Evolutionary conservation across 1,140 invertebrate species (phyloP).

Genomic region (Drosophila nigromelanica): DNA sequence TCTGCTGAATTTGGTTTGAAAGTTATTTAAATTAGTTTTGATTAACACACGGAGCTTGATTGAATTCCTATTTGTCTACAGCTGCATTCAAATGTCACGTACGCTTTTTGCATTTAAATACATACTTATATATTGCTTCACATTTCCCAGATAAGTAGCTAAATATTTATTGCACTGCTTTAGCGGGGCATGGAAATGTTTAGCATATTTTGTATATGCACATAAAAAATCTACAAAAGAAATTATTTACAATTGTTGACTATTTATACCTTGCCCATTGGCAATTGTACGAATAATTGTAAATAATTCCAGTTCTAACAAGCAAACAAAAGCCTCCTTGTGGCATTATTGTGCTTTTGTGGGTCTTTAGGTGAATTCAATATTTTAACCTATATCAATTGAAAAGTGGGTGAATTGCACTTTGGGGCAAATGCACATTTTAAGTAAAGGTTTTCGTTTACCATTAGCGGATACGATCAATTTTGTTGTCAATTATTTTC

Average conservation of each 20-base stretch:
- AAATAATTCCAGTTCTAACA: not conserved
- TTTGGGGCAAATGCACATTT: too few species aligned
- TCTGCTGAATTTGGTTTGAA: not conserved
- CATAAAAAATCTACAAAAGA: not conserved
- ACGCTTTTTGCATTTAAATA: not conserved
- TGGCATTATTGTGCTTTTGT: not conserved
- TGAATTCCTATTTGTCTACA: not conserved
- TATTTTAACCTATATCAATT: too few species aligned
- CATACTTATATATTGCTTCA: not conserved
- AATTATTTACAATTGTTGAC: not conserved
- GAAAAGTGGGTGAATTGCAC: too few species aligned
- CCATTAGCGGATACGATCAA: too few species aligned
- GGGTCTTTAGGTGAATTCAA: too few species aligned
- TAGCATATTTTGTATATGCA: not conserved
- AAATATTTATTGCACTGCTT: not conserved
- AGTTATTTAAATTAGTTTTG: slow-evolving; percentile 2
- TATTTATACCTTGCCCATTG: not conserved
- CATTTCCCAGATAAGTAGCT: not conserved
- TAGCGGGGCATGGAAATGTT: not conserved
- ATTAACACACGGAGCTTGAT: not conserved
- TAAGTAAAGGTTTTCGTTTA: too few species aligned
- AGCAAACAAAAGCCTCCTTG: not conserved
- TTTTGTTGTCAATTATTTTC: too few species aligned
- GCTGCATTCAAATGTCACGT: slow-evolving; percentile 10
- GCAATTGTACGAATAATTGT: not conserved